These are phyloP conservation scores for Acronicta aceris DNA, from an alignment of 2,888 invertebrate species.

Conservation along the genomic window DNA sequence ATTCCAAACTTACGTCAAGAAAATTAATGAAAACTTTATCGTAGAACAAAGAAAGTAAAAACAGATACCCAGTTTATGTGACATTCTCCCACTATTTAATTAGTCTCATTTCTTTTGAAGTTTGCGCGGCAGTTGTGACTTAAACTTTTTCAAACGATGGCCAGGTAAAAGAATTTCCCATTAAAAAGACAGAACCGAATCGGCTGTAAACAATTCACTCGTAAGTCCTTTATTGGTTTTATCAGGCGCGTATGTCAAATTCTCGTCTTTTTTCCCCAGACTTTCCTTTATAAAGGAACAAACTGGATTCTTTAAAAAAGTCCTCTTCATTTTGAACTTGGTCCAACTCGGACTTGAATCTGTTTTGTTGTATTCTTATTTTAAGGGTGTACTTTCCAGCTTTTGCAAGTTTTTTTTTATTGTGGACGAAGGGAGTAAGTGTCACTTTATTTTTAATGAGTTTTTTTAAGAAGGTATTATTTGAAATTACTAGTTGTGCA, in stretches of 20 bases:
- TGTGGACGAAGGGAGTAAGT: conserved; percentile 2
- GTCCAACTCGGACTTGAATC: conserved; percentile 36
- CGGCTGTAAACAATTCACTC: conserved; percentile 79
- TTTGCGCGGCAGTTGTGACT: conserved; percentile 68
- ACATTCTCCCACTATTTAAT: conserved; percentile 67
- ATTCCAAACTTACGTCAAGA: conserved; percentile 19
- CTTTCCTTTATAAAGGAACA: conserved; percentile 50
- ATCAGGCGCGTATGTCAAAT: conserved; percentile 76
- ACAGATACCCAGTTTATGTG: conserved; percentile 31
- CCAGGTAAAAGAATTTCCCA: conserved; percentile 82
- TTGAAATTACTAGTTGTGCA: too few relatives aligned
- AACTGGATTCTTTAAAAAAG: conserved; percentile 53
- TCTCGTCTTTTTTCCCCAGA: conserved; percentile 50
- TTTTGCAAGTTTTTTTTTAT: conserved; percentile 29
- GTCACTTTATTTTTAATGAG: conserved; percentile 16
- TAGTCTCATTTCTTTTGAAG: conserved; percentile 81
- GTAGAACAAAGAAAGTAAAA: conserved; percentile 26
- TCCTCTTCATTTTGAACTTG: conserved; percentile 52
- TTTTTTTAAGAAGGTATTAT: background rate
- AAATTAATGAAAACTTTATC: conserved; percentile 37
- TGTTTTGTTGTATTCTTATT: conserved; percentile 45
- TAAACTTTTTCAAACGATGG: conserved; percentile 72
- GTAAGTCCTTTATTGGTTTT: conserved; percentile 81
- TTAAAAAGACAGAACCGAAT: conserved; percentile 82
- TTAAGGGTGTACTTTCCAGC: conserved; percentile 28